Evolutionary conservation across 2,113 vertebrate genomes (phyloP).

Genomic region (Muscicapa adusta): DNA sequence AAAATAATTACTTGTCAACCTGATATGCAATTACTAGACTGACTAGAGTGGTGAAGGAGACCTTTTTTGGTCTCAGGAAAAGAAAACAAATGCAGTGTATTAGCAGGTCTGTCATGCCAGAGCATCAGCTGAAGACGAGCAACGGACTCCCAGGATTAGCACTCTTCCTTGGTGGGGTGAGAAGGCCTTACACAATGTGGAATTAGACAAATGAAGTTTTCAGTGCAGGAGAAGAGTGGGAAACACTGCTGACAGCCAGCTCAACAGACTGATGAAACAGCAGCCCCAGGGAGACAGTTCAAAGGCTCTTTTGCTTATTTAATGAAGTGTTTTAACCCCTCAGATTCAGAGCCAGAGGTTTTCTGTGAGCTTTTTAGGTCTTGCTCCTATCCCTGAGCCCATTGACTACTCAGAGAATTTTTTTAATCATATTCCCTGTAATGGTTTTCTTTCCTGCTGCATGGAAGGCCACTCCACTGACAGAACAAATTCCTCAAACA

Average conservation of each 20-base stretch:
- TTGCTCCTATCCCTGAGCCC: background rate
- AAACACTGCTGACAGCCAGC: background rate
- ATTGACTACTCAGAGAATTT: background rate
- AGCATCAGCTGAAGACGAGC: background rate
- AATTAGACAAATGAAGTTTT: background rate
- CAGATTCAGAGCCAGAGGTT: background rate
- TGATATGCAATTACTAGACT: background rate
- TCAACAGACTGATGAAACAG: background rate
- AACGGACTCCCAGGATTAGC: background rate
- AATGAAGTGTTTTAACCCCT: conserved; percentile 34
- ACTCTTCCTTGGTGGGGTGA: background rate
- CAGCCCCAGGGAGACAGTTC: background rate
- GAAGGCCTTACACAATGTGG: background rate
- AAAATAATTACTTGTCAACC: background rate
- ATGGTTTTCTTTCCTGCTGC: background rate
- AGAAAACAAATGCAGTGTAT: background rate
- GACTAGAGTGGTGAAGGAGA: background rate
- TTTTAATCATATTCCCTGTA: background rate
- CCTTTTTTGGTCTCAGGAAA: background rate
- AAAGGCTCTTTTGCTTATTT: background rate
- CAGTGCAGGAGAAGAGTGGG: background rate
- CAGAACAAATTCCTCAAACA: background rate
- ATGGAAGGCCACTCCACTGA: background rate
- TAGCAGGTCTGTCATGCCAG: background rate
- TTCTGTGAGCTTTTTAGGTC: background rate